Evolutionary conservation across 2,797 vertebrate species (phyloP).

Genomic region (Malurus leucopterus): DNA sequence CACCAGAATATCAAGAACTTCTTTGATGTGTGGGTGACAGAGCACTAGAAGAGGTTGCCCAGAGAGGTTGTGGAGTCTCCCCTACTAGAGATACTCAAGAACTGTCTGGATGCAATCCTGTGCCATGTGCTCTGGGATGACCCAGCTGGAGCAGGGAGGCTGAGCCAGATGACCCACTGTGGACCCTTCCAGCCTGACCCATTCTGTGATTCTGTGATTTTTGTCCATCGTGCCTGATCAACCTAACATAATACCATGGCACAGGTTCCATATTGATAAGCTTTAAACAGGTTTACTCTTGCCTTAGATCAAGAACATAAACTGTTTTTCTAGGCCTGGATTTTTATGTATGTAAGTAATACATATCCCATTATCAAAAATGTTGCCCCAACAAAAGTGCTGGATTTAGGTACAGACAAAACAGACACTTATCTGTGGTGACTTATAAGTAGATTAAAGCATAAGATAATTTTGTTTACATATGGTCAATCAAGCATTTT

Average conservation of each 20-base stretch:
- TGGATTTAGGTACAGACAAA: neutral
- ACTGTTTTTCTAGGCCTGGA: neutral
- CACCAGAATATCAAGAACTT: neutral
- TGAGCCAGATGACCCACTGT: neutral
- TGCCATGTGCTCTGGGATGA: neutral
- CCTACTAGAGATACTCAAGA: neutral
- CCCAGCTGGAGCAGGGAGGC: neutral
- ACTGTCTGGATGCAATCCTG: neutral
- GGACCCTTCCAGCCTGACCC: neutral
- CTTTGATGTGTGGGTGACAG: rapidly evolving
- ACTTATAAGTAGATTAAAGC: neutral
- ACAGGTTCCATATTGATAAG: neutral
- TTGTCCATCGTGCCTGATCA: neutral
- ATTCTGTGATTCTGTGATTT: neutral
- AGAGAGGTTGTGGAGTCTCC: neutral
- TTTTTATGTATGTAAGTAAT: neutral
- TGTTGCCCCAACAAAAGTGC: neutral
- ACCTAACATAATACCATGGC: neutral
- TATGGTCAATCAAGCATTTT: neutral
- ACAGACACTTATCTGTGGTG: neutral
- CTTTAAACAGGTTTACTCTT: neutral
- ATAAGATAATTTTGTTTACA: neutral
- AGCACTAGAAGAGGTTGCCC: neutral
- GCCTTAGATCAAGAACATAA: neutral
- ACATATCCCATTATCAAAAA: neutral